Base-by-base conservation (phyloP, 2,113 vertebrate species). In the Lamprologus lemairii region DNA sequence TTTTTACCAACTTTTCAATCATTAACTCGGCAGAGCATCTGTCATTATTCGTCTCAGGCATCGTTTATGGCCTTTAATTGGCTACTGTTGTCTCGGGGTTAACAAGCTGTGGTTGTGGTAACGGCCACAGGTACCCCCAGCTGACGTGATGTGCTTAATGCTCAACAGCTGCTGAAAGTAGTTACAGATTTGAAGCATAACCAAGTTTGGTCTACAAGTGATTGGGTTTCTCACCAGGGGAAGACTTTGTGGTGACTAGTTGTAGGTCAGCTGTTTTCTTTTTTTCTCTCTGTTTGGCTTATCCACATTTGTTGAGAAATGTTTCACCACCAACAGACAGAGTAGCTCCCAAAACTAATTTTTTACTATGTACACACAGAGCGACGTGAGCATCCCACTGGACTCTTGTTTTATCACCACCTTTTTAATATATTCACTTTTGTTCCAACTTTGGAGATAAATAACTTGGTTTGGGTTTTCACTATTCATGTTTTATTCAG, bases 21-120 rank as follows among this genome's bases (percentile, higher is more conserved):
- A 33, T 57, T 81, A 63, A 6, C 35, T 75, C 9, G 5, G 51
- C 55, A 87, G 71, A 80, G 1, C 21, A 21, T 55, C 40, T 49
- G 68, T 79, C 81, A 28, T 81, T 82, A 19, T n/a, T 45, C 2
- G 2, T 49, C 42, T 26, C 47, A 60, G 37, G 19, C 16, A 7
- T 19, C 2, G 5, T 80, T 81, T 54, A 79, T 40, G 71, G 58
- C 19, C 57, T 89, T 86, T 81, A 87, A 81, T 89, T 82, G 81
- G 26, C n/a, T 53, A 4, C 85, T 79, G 75, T 79, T 86, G 89
- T 86, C 87, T 89, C 51, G 31, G 23, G 65, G 82, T 87, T 89
- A 45, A 55, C 89, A 21, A 63, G 42, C 84, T 82, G n/a, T 55
- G n/a, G 33, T 60, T 80, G 71, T 53, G 42, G 71, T 78, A 78